These are phyloP conservation scores for Rugalucina vietnamica DNA, from an alignment of 2,888 invertebrate species.

Conservation along the genomic window DNA sequence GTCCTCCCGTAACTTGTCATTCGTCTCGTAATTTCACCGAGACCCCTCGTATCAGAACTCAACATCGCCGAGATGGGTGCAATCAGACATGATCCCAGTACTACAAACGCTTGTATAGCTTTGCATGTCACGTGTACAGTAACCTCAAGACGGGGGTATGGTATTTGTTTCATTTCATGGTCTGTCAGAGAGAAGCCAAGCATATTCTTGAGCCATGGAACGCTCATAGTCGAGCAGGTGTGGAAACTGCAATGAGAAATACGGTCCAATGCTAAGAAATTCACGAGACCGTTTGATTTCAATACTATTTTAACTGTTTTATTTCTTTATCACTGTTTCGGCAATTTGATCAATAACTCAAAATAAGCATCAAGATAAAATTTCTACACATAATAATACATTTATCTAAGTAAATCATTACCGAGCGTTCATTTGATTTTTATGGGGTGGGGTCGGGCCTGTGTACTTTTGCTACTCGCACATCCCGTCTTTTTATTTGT, in stretches of 20 bases:
- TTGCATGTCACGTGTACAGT: constrained; percentile 51
- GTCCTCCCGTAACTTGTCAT: constrained; percentile 53
- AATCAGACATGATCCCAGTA: constrained; percentile 53
- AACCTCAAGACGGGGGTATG: constrained; percentile 46
- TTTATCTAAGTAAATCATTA: too few species aligned
- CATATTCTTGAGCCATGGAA: constrained; percentile 54
- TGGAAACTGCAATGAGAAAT: not conserved
- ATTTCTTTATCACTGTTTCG: too few species aligned
- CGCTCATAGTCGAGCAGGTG: constrained; percentile 36
- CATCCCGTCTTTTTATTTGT: too few species aligned
- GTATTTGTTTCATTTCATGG: constrained; percentile 2
- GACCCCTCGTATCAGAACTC: constrained; percentile 49
- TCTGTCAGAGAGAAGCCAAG: constrained; percentile 10
- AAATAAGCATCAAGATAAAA: too few species aligned
- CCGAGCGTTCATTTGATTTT: too few species aligned
- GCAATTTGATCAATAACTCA: too few species aligned
- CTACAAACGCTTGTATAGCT: constrained; percentile 53
- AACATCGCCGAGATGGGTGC: constrained; percentile 50
- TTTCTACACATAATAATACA: too few species aligned
- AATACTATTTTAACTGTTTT: too few species aligned
- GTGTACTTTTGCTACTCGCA: too few species aligned
- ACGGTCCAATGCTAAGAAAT: too few species aligned
- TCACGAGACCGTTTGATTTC: too few species aligned
- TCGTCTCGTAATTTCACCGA: constrained; percentile 33
- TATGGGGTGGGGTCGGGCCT: too few species aligned